Conservation (phyloP, 92 coral and sea anemone genomes). For the Scolanthus callimorphus region DNA sequence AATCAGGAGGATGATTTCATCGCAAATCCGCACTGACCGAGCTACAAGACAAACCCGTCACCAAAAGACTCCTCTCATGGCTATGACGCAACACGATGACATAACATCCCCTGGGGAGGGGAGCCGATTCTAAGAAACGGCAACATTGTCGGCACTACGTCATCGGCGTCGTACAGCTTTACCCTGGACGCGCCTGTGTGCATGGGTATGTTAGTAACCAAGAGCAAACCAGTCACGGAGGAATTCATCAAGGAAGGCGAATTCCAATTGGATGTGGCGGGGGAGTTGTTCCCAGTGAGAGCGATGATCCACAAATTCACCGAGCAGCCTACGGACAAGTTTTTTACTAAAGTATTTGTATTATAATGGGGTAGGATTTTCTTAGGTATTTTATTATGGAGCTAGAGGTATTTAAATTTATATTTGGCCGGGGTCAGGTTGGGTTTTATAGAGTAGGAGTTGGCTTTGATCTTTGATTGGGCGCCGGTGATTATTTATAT, state of each 20-base stretch:
- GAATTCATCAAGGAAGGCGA: constrained; percentile 16
- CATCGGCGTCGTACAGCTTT: constrained; percentile 78
- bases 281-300: constrained; percentile 55
- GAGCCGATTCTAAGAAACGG: constrained; percentile 80
- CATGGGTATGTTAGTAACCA: constrained; percentile 59
- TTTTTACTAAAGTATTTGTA: constrained; percentile 10
- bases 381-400: too few relatives aligned
- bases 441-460: too few relatives aligned
- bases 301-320: constrained; percentile 20
- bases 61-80: constrained; percentile 57
- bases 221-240: constrained; percentile 16
- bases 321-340: constrained; percentile 9
- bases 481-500: too few relatives aligned
- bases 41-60: constrained; percentile 23
- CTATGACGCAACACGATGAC: constrained; percentile 63
- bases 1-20: constrained; percentile 63
- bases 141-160: constrained; percentile 64
- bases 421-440: too few relatives aligned
- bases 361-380: too few relatives aligned
- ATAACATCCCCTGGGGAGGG: constrained; percentile 95
- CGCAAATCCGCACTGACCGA: constrained; percentile 57
- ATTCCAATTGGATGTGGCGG: constrained; percentile 70
- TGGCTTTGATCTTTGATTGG: too few relatives aligned
- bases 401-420: too few relatives aligned
- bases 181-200: constrained; percentile 62